Conservation (phyloP, 2,113 vertebrate genomes). For the Eudorcas thomsonii region DNA sequence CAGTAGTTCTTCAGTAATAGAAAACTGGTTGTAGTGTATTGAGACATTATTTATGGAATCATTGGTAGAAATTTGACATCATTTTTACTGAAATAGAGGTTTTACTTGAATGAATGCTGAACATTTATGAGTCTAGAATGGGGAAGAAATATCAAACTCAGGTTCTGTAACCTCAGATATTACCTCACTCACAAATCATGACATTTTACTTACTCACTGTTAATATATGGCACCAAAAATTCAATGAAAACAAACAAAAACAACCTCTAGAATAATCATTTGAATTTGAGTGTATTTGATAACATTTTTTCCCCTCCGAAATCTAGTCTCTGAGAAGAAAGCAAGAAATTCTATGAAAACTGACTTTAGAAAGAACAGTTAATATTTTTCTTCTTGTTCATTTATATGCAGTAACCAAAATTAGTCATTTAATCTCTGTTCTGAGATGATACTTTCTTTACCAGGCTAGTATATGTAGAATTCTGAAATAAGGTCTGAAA, state of each 20-base stretch:
- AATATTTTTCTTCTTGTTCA: neutral
- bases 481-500: conserved; percentile 15
- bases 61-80: neutral
- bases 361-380: neutral
- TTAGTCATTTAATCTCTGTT: neutral
- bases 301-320: neutral
- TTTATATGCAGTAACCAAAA: neutral
- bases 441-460: neutral
- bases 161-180: neutral
- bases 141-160: neutral
- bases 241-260: neutral
- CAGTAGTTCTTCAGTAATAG: neutral
- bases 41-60: neutral
- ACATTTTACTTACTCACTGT: neutral
- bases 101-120: neutral
- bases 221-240: neutral
- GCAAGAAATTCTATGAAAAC: neutral
- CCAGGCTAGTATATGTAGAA: neutral
- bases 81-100: neutral
- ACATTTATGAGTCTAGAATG: neutral
- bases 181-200: neutral
- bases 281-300: neutral
- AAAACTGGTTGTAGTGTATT: neutral
- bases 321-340: neutral
- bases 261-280: neutral